phyloP scores from a whole-genome alignment of 2,113 vertebrate genomes.

The Acrocephalus arundinaceus region DNA sequence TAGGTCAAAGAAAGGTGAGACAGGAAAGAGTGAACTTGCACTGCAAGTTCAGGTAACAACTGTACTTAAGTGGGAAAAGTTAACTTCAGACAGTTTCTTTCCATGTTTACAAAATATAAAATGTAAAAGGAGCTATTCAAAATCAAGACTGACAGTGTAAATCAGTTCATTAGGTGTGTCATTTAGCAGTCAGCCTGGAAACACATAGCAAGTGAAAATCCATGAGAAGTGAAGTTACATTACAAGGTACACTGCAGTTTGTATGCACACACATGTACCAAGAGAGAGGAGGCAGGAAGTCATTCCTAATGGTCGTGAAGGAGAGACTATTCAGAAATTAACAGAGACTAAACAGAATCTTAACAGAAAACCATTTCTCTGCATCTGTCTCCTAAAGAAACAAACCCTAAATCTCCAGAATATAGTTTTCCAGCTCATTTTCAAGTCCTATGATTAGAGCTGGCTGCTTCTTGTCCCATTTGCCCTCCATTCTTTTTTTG shows the following conservation, averaged over 20 bases:
- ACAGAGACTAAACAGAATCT: not conserved
- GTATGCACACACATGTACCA: fast-evolving
- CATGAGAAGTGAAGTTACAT: not conserved
- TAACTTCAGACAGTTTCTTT: not conserved
- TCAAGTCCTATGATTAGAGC: not conserved
- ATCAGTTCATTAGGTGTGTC: not conserved
- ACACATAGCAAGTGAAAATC: not conserved
- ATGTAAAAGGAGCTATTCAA: not conserved
- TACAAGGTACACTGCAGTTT: not conserved
- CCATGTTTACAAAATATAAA: not conserved
- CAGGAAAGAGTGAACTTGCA: not conserved
- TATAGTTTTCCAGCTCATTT: not conserved
- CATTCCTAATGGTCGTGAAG: fast-evolving
- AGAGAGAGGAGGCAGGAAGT: not conserved
- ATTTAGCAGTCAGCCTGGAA: not conserved
- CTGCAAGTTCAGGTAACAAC: not conserved
- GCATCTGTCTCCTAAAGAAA: not conserved
- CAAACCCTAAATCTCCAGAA: not conserved
- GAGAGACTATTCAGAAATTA: not conserved
- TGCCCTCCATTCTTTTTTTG: not conserved
- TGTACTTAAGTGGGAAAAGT: not conserved
- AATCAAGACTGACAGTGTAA: not conserved
- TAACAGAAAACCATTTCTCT: not conserved
- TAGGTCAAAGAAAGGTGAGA: not conserved
- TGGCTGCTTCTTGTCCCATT: not conserved